Evolutionary conservation across 2,113 vertebrate species (phyloP).

Genomic region (Oreamnos americanus): DNA sequence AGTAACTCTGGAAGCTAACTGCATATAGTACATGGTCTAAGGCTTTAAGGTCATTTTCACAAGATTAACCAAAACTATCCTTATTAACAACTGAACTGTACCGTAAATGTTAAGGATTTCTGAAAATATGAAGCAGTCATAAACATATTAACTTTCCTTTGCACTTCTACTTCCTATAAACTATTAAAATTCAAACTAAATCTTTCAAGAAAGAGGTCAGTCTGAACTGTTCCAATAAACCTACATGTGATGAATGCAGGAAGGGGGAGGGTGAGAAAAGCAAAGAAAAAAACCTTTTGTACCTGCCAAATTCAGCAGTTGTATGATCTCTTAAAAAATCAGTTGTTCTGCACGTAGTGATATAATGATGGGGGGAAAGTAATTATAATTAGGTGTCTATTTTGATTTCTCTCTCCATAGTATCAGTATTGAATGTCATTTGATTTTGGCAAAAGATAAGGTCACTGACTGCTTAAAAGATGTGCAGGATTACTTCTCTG

Average conservation of each 20-base stretch:
- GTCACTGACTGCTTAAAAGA: constrained; percentile 75
- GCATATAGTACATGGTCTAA: constrained; percentile 12
- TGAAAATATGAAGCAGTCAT: constrained; percentile 48
- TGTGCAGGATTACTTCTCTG: constrained; percentile 59
- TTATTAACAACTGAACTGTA: constrained; percentile 52
- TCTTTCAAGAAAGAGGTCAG: constrained; percentile 55
- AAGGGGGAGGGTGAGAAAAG: constrained; percentile 25
- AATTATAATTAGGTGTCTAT: constrained; percentile 87
- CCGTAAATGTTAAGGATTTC: constrained; percentile 33
- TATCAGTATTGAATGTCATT: constrained; percentile 85
- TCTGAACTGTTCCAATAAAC: constrained; percentile 67
- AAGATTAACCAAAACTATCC: constrained; percentile 36
- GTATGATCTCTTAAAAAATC: constrained; percentile 77
- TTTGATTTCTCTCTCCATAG: constrained; percentile 83
- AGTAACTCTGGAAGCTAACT: constrained; percentile 34
- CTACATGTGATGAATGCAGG: constrained; percentile 71
- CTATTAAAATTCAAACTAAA: constrained; percentile 54
- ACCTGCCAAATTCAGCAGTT: constrained; percentile 75
- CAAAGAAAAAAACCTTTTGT: constrained; percentile 75
- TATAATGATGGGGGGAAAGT: constrained; percentile 80
- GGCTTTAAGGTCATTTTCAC: neutral
- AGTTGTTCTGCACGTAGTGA: constrained; percentile 82
- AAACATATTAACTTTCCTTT: constrained; percentile 40
- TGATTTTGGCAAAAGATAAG: constrained; percentile 83
- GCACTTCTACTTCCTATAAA: constrained; percentile 51